phyloP scores from a whole-genome alignment of 2,888 invertebrate species.

The Catocala fraxini region DNA sequence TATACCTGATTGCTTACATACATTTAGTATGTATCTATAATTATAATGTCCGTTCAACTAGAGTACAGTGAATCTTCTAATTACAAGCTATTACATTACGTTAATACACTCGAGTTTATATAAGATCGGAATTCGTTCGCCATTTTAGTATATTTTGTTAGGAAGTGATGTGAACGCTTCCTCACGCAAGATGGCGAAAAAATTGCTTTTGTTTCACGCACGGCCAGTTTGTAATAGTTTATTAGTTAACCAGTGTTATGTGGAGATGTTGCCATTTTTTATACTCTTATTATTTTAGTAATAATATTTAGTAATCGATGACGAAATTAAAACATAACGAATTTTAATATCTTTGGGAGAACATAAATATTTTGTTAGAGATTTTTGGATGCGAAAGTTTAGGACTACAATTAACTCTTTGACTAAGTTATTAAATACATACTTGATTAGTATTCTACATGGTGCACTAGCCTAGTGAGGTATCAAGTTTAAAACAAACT shows the following conservation, averaged over 20 bases:
- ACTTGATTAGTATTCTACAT: no score
- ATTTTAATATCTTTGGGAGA: no score
- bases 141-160: conserved; percentile 21
- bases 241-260: conserved; percentile 24
- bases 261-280: not conserved
- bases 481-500: no score
- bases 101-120: conserved; percentile 42
- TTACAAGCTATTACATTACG: conserved; percentile 44
- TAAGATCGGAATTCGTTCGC: conserved; percentile 25
- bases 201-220: conserved; percentile 35
- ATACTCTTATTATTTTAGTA: not conserved
- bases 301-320: no score
- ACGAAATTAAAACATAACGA: no score
- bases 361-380: no score
- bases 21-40: not conserved
- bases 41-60: conserved; percentile 1
- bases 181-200: conserved; percentile 45
- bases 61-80: conserved; percentile 10
- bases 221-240: conserved; percentile 22
- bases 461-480: no score
- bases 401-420: no score
- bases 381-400: no score
- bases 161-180: conserved; percentile 36
- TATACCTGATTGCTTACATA: no score
- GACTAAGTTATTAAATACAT: no score